Evolutionary conservation across 2,113 vertebrate species (phyloP), one percentile per base, ranked within the genome.

Genomic region (Eptesicus fuscus): DNA sequence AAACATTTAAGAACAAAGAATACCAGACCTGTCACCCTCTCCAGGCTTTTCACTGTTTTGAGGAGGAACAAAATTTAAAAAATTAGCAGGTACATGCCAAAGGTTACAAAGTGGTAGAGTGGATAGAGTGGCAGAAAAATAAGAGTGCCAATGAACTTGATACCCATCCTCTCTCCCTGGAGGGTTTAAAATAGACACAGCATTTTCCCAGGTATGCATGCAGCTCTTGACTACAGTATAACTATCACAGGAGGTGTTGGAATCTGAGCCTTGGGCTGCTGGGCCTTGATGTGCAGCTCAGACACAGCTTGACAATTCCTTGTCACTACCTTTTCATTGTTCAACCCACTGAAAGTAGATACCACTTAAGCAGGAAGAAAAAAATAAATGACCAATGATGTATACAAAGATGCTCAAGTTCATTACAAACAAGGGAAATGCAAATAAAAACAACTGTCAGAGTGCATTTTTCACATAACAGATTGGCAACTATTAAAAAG

Each of bases 401-500:
- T 12, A 67, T 22, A n/a, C 13, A 18, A 76, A 96, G 63, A 79
- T 74, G 37, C 23, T 90, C 76, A 90, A 53, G 25, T 51, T 90
- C 20, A 76, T 67, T 88, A 40, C 42, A 74, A 83, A 79, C 37
- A 18, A 87, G 63, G 25, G 40, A 59, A 94, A 69, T 47, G 4
- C 35, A 90, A 76, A 83, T 35, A 61, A 86, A 90, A 86, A 35
- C 69, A 89, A 87, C 3, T 82, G 25, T 9, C n/a, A 85, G n/a
- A 65, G 18, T 37, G 1, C 12, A 78, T 59, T 78, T 73, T 89
- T 44, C 40, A 95, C 1, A 9, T 14, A 76, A 47, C 53, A 67
- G 35, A 83, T 13, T n/a, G 88, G 28, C 22, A 93, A 79, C 88
- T 61, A 82, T 91, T 94, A 44, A 79, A 80, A 91, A 82, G 42